Base-by-base conservation (phyloP, 1,140 invertebrate species). In the Orchesella cincta region DNA sequence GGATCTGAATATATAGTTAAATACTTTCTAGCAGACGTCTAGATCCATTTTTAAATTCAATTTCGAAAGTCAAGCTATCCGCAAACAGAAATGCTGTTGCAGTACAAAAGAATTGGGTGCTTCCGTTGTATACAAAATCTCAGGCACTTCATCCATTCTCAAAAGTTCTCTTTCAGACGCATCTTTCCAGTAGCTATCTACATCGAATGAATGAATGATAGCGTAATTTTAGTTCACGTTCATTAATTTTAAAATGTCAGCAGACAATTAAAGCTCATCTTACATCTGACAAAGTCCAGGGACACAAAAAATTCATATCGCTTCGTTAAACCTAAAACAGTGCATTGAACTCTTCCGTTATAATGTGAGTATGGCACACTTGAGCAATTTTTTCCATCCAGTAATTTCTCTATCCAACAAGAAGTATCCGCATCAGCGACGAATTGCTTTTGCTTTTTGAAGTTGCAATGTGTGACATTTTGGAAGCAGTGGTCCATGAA, bases 381-480 rank as follows among this genome's bases (percentile, higher is more conserved):
- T 3, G 29, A 14, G 35, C 71, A 73, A 12, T 36, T 12, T 3
- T 39, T 3, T 5, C 71, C 36, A 14, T n/a, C 16, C 8, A 12
- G 33, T 26, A 36, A 2, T n/a, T n/a, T 23, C 18, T 14, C 20
- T 20, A 46, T 73, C 18, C 23, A 73, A 46, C 71, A 73, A 28
- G 1, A 16, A 2, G 34, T 73, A 29, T 23, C 20, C 23, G 8
- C 29, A 12, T 8, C 26, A 16, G 34, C 34, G 23, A 23, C 36
- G 26, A 73, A 73, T 29, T 73, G 71, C 26, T 73, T 73, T 73
- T 51, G 71, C 16, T 28, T 73, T 23, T 73, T 73, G 36, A 31
- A 46, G 26, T 73, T 73, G 71, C 71, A 73, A n/a, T 23, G 71
- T 1, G 34, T 39, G 1, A 8, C 35, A 46, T 73, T 73, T n/a